Conservation (phyloP, 2,797 vertebrate species). For the Poecilia wingei region DNA sequence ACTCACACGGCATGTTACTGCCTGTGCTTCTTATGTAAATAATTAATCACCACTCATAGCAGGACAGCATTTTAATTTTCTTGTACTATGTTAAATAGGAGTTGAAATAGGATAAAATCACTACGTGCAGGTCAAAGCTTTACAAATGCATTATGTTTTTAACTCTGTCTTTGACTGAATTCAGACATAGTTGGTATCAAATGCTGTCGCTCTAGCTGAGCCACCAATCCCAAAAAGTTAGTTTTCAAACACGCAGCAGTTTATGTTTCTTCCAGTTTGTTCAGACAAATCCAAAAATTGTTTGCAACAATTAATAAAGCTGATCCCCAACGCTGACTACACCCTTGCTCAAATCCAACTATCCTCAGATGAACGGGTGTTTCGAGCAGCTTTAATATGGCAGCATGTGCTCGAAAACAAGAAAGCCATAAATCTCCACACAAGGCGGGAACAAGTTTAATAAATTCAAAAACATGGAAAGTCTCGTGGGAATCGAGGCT, state of each 20-base stretch:
- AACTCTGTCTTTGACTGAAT: background rate
- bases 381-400: constrained; percentile 29
- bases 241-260: constrained; percentile 17
- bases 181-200: background rate
- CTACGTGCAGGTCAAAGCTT: background rate
- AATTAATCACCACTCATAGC: background rate
- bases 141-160: background rate
- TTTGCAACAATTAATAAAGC: constrained; percentile 43
- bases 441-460: constrained; percentile 34
- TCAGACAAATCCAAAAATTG: constrained; percentile 29
- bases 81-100: background rate
- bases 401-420: constrained; percentile 35
- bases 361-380: constrained; percentile 6
- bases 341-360: constrained; percentile 25
- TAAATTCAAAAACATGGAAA: constrained; percentile 27
- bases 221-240: constrained; percentile 1
- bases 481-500: constrained; percentile 11
- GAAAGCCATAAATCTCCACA: constrained; percentile 41
- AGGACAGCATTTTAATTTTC: background rate
- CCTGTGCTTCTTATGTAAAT: background rate
- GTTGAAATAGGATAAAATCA: background rate
- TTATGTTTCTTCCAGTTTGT: constrained; percentile 13
- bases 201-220: background rate
- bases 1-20: background rate
- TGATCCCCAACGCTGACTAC: constrained; percentile 24